These are phyloP conservation scores for Hymenochirus boettgeri DNA, from an alignment of 2,113 vertebrate genomes.

Conservation along the genomic window DNA sequence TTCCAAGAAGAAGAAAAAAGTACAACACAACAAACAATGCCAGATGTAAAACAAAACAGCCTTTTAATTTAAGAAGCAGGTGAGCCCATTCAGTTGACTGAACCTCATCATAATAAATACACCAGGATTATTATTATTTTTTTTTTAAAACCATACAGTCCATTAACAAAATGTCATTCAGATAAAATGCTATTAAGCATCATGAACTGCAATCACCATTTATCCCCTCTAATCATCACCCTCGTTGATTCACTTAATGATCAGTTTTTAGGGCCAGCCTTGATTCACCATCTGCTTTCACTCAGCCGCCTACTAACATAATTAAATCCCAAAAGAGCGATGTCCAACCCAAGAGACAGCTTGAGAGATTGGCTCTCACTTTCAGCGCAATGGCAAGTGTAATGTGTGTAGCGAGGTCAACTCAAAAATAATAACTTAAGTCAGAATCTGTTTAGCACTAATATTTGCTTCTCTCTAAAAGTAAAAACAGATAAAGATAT, in stretches of 20 bases:
- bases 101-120: not conserved
- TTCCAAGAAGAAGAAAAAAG: no score
- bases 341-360: not conserved
- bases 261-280: constrained; percentile 4
- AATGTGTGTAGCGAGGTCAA: constrained; percentile 54
- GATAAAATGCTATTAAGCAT: constrained; percentile 1
- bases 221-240: not conserved
- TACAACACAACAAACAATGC: not conserved
- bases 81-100: not conserved
- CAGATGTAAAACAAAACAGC: not conserved
- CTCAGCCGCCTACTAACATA: constrained; percentile 5
- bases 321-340: not conserved
- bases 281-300: constrained; percentile 24
- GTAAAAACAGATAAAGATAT: no score
- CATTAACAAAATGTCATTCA: not conserved
- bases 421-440: constrained; percentile 58
- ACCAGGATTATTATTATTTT: not conserved
- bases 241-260: constrained; percentile 15
- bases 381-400: constrained; percentile 12
- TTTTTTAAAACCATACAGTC: not conserved
- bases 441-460: constrained; percentile 65
- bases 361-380: not conserved
- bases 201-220: not conserved
- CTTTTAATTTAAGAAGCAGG: not conserved
- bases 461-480: no score